These are phyloP conservation scores for Eristalis intricaria DNA, from an alignment of 2,888 invertebrate species.

Conservation along the genomic window DNA sequence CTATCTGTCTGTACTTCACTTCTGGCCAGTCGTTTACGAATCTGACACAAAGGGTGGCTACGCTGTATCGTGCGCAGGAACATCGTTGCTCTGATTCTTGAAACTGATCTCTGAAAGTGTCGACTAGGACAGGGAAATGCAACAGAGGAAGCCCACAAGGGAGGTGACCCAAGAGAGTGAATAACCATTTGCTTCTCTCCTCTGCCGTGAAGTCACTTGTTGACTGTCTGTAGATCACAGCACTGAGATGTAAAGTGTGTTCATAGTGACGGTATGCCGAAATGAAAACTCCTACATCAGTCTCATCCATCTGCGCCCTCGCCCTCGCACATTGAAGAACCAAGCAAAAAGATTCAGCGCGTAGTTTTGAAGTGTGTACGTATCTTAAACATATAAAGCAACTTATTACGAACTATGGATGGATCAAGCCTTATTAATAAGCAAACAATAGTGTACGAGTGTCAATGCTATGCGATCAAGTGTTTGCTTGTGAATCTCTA, in stretches of 20 bases:
- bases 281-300: not conserved
- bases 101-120: too few species aligned
- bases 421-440: slow-evolving; percentile 22
- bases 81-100: too few species aligned
- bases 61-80: too few species aligned
- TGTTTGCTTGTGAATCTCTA: not conserved
- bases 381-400: not conserved
- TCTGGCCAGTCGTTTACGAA: too few species aligned
- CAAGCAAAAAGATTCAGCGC: not conserved
- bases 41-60: too few species aligned
- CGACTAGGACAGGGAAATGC: too few species aligned
- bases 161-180: too few species aligned
- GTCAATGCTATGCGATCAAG: not conserved
- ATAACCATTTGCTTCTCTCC: too few species aligned
- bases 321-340: not conserved
- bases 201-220: too few species aligned
- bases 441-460: not conserved
- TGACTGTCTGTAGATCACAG: not conserved
- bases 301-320: not conserved
- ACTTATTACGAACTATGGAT: slow-evolving; percentile 46
- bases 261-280: not conserved
- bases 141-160: too few species aligned
- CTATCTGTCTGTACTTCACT: too few species aligned
- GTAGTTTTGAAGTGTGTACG: not conserved
- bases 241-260: not conserved